phyloP scores from a whole-genome alignment of 1,140 invertebrate genomes.

The Bombus polaris region DNA sequence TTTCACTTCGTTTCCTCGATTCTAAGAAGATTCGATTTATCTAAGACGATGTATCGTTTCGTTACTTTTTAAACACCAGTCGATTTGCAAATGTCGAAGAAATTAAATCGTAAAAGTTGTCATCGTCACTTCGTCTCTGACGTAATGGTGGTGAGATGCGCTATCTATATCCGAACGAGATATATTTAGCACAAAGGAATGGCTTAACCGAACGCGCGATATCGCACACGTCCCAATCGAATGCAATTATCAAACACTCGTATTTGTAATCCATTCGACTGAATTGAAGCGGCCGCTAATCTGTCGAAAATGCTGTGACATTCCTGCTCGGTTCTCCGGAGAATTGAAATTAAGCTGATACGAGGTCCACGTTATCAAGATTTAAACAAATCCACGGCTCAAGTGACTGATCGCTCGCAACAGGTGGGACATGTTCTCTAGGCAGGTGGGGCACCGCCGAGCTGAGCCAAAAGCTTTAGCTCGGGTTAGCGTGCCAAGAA shows the following conservation, averaged over 20 bases:
- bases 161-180: neutral
- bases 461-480: constrained; percentile 68
- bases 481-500: constrained; percentile 78
- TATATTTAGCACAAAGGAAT: neutral
- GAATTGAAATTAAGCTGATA: constrained; percentile 72
- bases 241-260: constrained; percentile 44
- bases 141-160: fast-evolving
- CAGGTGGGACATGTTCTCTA: constrained; percentile 79
- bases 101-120: neutral
- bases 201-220: constrained; percentile 3
- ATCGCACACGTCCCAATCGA: constrained; percentile 8
- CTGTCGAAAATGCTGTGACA: constrained; percentile 47
- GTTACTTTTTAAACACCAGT: neutral
- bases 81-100: neutral
- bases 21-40: neutral
- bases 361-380: constrained; percentile 74
- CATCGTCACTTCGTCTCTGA: too few relatives aligned
- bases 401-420: constrained; percentile 80
- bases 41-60: neutral
- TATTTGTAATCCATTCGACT: constrained; percentile 25
- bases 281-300: constrained; percentile 36
- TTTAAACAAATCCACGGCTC: constrained; percentile 76
- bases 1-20: neutral
- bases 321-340: constrained; percentile 61
- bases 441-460: constrained; percentile 72